These are phyloP conservation scores for Echinarachnius parma DNA, from an alignment of 53 echinoderm and acorn worm species.

Conservation along the genomic window DNA sequence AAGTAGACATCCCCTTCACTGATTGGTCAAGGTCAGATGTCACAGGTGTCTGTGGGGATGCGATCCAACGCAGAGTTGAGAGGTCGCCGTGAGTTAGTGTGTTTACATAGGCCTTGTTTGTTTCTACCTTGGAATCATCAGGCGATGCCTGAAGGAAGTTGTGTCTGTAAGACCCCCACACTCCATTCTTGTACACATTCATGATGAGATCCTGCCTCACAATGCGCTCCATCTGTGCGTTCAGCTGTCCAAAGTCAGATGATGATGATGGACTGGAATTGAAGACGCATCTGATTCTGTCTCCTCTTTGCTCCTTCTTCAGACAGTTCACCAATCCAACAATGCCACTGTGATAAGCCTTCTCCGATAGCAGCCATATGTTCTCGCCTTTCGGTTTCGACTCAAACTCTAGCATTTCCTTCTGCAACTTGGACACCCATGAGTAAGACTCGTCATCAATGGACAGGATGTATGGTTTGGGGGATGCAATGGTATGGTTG, in stretches of 20 bases:
- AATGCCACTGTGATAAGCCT: conserved; percentile 59
- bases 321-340: conserved; percentile 80
- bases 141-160: conserved; percentile 51
- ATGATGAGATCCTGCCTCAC: conserved; percentile 58
- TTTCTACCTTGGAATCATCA: conserved; percentile 34
- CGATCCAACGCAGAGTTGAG: conserved; percentile 76
- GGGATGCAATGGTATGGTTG: background rate
- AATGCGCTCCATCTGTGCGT: conserved; percentile 20
- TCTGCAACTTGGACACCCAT: conserved; percentile 67
- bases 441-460: conserved; percentile 38
- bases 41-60: conserved; percentile 58
- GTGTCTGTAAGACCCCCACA: conserved; percentile 76
- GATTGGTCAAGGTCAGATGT: conserved; percentile 8
- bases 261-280: conserved; percentile 44
- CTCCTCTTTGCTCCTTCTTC: conserved; percentile 66
- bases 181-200: conserved; percentile 67
- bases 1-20: conserved; percentile 20
- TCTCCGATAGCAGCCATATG: conserved; percentile 67
- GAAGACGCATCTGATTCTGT: conserved; percentile 74
- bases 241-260: conserved; percentile 37
- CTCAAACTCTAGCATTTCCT: conserved; percentile 37
- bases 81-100: conserved; percentile 76
- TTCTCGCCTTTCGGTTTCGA: conserved; percentile 32
- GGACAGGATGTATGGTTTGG: conserved; percentile 27
- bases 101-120: conserved; percentile 73